Evolutionary conservation across 2,888 invertebrate genomes (phyloP).

Genomic region (Papilio demoleus): DNA sequence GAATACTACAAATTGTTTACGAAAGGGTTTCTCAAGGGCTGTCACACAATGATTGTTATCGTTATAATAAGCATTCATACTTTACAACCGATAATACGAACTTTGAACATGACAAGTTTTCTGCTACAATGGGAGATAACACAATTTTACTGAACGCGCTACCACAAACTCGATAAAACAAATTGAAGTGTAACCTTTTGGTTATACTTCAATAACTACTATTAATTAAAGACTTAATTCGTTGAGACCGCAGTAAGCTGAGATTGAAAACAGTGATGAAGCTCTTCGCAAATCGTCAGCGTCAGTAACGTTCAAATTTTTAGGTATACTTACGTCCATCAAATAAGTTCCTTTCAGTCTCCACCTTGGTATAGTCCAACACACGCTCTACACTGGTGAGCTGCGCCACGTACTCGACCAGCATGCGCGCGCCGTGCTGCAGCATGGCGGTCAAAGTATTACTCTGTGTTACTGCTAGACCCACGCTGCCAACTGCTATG

Average conservation of each 20-base stretch:
- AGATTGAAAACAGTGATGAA: too few species aligned
- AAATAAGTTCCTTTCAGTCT: conserved; percentile 83
- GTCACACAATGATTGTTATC: conserved; percentile 10
- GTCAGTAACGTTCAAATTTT: neutral
- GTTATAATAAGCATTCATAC: neutral
- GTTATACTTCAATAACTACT: too few species aligned
- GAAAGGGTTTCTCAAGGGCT: conserved; percentile 25
- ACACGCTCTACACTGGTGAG: conserved; percentile 93
- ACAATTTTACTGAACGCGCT: too few species aligned
- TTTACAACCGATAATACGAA: neutral
- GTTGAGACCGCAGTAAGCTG: too few species aligned
- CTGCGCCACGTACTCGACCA: conserved; percentile 91
- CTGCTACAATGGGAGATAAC: neutral
- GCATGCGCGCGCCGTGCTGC: conserved; percentile 92
- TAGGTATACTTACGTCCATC: conserved; percentile 67
- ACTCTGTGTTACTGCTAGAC: conserved; percentile 86
- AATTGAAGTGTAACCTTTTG: too few species aligned
- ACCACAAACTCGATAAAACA: too few species aligned
- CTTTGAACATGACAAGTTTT: neutral
- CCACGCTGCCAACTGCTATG: conserved; percentile 84
- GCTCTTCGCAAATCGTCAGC: neutral
- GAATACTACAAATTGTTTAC: conserved; percentile 32
- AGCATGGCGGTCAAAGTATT: conserved; percentile 84
- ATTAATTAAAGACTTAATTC: too few species aligned
- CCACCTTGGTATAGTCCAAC: conserved; percentile 90